Percentiles rank a stretch among this genome's conserved stretches.
These are phyloP conservation scores for Podarcis raffonei DNA, from an alignment of 2,113 vertebrate species.

Conservation along the genomic window DNA sequence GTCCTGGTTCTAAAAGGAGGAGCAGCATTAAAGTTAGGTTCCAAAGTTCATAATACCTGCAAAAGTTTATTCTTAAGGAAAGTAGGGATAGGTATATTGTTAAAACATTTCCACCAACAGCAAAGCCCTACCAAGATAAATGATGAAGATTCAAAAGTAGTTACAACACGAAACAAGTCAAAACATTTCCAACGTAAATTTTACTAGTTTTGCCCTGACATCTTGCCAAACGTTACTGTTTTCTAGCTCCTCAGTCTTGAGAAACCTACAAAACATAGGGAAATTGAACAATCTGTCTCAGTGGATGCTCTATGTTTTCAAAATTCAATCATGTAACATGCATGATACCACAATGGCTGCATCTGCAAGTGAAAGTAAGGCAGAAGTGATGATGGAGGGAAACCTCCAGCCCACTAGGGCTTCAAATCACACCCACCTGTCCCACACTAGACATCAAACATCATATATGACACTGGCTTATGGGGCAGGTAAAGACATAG, in stretches of 20 bases:
- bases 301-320: neutral
- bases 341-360: neutral
- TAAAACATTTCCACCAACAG: neutral
- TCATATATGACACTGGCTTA: no score
- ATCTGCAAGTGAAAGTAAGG: neutral
- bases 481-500: no score
- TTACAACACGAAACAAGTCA: neutral
- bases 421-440: no score
- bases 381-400: neutral
- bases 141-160: neutral
- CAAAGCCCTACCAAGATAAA: neutral
- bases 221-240: neutral
- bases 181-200: neutral
- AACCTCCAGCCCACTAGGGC: no score
- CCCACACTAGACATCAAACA: no score
- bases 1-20: conserved; percentile 86
- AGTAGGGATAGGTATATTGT: neutral
- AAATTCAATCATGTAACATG: neutral
- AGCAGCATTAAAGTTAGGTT: neutral
- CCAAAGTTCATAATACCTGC: neutral
- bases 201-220: neutral
- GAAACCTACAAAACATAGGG: neutral
- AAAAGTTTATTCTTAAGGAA: neutral
- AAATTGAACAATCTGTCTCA: neutral
- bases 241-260: neutral